These are phyloP conservation scores for Bombus superbus DNA, from an alignment of 1,140 invertebrate genomes.

Conservation along the genomic window DNA sequence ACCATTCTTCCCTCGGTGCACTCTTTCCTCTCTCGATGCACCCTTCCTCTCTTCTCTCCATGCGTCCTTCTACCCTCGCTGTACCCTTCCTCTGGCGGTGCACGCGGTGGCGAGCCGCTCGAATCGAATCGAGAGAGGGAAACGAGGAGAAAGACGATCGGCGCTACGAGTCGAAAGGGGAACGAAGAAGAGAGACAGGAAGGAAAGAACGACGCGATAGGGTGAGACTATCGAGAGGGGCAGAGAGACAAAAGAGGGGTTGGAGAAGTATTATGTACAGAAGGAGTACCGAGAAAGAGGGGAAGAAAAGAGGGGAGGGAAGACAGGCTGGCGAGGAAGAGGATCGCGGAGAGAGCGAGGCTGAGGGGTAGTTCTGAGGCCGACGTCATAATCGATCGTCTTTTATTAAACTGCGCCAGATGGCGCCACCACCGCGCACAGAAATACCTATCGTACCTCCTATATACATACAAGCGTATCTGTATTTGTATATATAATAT, in stretches of 20 bases:
- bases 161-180: not conserved
- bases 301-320: not conserved
- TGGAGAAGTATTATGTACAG: not conserved
- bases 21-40: not conserved
- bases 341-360: slow-evolving; percentile 54
- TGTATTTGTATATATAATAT: not conserved
- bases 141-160: not conserved
- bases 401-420: slow-evolving; percentile 83
- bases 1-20: not conserved
- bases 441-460: slow-evolving; percentile 34
- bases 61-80: not conserved
- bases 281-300: slow-evolving; percentile 19
- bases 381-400: slow-evolving; percentile 84
- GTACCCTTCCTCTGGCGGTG: too few species aligned
- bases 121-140: slow-evolving; percentile 3
- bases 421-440: slow-evolving; percentile 72
- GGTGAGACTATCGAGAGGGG: slow-evolving; percentile 7
- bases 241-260: not conserved
- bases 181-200: not conserved
- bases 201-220: not conserved
- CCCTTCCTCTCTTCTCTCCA: not conserved
- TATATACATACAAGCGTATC: not conserved
- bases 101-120: not conserved
- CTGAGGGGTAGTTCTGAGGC: slow-evolving; percentile 76
- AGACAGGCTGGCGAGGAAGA: slow-evolving; percentile 12